Base-by-base conservation (phyloP, 1,140 invertebrate genomes). In the Lasioglossum albipes region DNA sequence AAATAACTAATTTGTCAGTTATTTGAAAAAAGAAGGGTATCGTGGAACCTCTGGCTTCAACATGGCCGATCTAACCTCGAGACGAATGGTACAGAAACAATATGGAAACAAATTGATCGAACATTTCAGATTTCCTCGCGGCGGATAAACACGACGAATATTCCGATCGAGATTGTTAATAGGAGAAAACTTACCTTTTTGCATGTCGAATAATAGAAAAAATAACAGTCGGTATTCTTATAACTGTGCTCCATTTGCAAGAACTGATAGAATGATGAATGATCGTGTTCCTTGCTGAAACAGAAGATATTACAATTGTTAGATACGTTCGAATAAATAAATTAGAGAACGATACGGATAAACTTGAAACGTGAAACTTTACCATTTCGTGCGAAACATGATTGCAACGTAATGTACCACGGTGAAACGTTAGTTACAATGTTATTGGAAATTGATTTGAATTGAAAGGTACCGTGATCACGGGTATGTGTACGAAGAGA, bases 131-230 rank as follows among this genome's bases (percentile, higher is more conserved):
- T 75, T 45, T 42, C 5, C 36, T 57, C 7, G 9, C 20, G 13
- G 18, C 3, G 18, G 36, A 18, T 59, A 52, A 61, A 61, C n/a
- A n/a, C 13, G n/a, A 64, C 16, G 9, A 71, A 69, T 27, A 31
- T 45, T 64, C 5, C 18, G 22, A 9, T n/a, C 36, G 5, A 18
- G 31, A 54, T 10, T 18, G n/a, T 59, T 52, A 36, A 59, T 62
- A 6, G 6, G 0, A 59, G 3, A 66, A 27, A n/a, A 89, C 93
- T 93, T 94, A 97, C 96, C 95, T 97, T 97, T 54, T 94, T 95
- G 92, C 96, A 97, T 68, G 96, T 96, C 27, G 96, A 97, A 89
- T 97, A 97, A 90, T 96, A 97, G 92, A 96, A 97, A 94, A 97
- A 97, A 92, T 97, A 97, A 91, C 96, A 97, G 90, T 97, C 96